phyloP scores from a whole-genome alignment of 2,888 invertebrate species.

The Macrostomum cliftonense region DNA sequence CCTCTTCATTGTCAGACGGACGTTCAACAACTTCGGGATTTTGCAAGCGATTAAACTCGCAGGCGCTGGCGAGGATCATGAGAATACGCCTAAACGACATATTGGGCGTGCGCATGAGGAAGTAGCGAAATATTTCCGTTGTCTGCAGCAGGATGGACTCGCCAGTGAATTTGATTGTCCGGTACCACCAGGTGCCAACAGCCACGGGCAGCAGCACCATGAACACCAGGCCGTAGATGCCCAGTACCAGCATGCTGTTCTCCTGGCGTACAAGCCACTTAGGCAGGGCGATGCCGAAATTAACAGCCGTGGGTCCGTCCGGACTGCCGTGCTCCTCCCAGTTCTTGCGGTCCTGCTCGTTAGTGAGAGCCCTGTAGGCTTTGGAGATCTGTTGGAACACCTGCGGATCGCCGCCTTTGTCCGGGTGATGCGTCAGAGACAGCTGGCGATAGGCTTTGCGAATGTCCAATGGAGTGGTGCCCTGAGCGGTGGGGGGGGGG shows the following conservation, averaged over 20 bases:
- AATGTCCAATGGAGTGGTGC: constrained; percentile 66
- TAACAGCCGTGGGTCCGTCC: constrained; percentile 87
- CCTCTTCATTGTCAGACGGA: constrained; percentile 77
- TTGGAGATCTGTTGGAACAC: constrained; percentile 93
- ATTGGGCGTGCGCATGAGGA: constrained; percentile 80
- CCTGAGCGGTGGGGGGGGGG: too few relatives aligned
- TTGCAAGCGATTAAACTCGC: constrained; percentile 78
- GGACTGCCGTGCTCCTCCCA: constrained; percentile 99
- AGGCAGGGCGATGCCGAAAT: constrained; percentile 93
- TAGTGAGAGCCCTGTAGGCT: constrained; percentile 59
- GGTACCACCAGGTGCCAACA: constrained; percentile 92
- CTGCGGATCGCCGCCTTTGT: constrained; percentile 86
- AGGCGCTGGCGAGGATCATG: constrained; percentile 85
- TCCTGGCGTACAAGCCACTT: constrained; percentile 99
- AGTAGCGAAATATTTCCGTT: constrained; percentile 83
- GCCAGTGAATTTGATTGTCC: constrained; percentile 83
- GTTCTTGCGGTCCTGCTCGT: constrained; percentile 85
- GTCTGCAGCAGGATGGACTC: constrained; percentile 84
- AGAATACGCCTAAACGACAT: constrained; percentile 84
- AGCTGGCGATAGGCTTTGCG: constrained; percentile 85
- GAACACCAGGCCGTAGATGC: constrained; percentile 51
- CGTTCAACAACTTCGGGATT: constrained; percentile 83
- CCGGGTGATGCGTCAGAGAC: constrained; percentile 82
- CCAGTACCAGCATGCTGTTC: constrained; percentile 73
- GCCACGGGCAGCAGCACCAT: constrained; percentile 73